Base-by-base conservation (phyloP, 2,888 invertebrate genomes). In the Leucozona laternaria region DNA sequence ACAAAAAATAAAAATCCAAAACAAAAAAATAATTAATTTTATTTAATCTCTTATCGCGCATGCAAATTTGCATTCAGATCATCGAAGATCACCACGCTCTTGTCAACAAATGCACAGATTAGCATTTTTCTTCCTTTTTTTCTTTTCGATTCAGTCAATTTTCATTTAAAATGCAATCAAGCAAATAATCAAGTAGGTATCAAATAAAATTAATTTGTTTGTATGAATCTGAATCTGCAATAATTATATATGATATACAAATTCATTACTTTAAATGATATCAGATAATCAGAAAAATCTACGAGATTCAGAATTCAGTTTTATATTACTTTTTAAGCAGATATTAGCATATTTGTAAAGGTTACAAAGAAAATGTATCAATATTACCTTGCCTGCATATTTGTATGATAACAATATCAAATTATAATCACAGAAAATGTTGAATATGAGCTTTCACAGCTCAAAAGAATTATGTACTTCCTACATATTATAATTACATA, bases 41-140 rank as follows among this genome's bases (percentile, higher is more conserved):
- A 34, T 57, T 57, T 17, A 60, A 40, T 60, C 60, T 60, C 37
- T 60, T 60, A 60, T 22, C 40, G 22, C 34, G 20, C 10, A 37
- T 22, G 15, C 15, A 20, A 60, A 60, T 15, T 40, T 60, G 60
- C 60, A 60, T 60, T 22, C 37, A 60, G 60, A 20, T 60, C 60
- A 60, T 60, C 60, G 60, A 22, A 60, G 60, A 60, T 60, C 60
- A 60, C 37, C 60, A 60, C 60, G 60, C 15, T 60, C 60, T 22
- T 37, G 37, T 60, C 20, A 60, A 40, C 15, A 37, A 37, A 37
- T 20, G 40, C 15, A 22, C 4, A 37, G 17, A 25, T 20, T 40
- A 40, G 37, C 40, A 37, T 15, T 60, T 60, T 60, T 34, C 10
- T 25, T 2, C 3, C 3, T 53, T 28, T 53, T 50, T 11, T 22